Base-by-base conservation (phyloP, 2,888 invertebrate genomes). In the Acronicta alni region DNA sequence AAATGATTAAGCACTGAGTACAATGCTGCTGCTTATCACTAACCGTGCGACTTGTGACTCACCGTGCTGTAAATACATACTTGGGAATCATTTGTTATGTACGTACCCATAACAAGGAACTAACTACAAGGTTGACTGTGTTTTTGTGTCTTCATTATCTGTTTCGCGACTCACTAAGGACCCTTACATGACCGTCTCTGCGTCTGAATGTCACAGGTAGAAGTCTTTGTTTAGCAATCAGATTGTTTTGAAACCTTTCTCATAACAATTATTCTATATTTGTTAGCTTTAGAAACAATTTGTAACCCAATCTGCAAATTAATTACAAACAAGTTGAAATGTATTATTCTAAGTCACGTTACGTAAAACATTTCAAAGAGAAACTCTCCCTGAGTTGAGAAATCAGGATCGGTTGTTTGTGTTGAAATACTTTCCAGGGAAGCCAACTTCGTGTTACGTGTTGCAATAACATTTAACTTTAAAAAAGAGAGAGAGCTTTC, bases 11-110 rank as follows among this genome's bases (percentile, higher is more conserved):
- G 72, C 69, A 67, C 51, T 53, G 48, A 79, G 75, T 75, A 82
- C 80, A 86, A 82, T 84, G 75, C 70, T 57, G 45, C 54, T 55
- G 75, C 82, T 86, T 85, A 86, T 86, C 86, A 77, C 71, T 67
- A 64, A 53, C 60, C 57, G 68, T 63, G 57, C 49, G 61, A 61
- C 42, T 65, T 57, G 68, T 84, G 85, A 87, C 62, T 85, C 81
- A 84, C 57, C 8, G 26, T 32, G 67, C 64, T 62, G 73, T 62
- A 68, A 74, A 76, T 66, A 72, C 12, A 10, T 74, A 66, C 75
- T 72, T 72, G 77, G 76, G 76, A 75, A 72, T 67, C 61, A 59
- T 72, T 64, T 58, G 58, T 67, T 59, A 39, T 65, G 43, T 45
- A 48, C 42, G 43, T 61, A 75, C 53, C 70, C 57, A 70, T 75